Base-by-base conservation (phyloP, 2,888 invertebrate species). In the Himalopsyche anomala region DNA sequence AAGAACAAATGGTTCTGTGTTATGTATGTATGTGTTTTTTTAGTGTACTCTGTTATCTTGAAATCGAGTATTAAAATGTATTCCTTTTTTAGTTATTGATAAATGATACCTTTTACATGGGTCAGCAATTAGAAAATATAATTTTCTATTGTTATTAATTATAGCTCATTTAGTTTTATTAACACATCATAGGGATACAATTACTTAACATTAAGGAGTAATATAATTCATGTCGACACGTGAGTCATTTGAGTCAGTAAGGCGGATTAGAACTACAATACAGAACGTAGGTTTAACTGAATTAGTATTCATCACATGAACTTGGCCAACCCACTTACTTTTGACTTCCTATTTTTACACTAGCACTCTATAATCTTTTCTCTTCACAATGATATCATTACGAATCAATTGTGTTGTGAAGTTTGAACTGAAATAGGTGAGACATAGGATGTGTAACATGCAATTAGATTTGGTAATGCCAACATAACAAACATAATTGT, bases 251-350 rank as follows among this genome's bases (percentile, higher is more conserved):
- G 2, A 45, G 45, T 45, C 9, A 9, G 45, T 9, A 45, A 28
- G 69, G 19, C 69, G 69, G 69, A 36, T 36, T 69, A 19, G 9
- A 62, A 83, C 62, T 69, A 36, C 17, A 15, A 28, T 40, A 38
- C 17, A 51, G 19, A 17, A 84, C 17, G 69, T 79, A 40, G 82
- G 69, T 74, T 56, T 45, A 28, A 80, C 55, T 56, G 82, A 81
- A 74, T 87, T 85, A 81, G 84, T 87, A 87, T 87, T 87, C 87
- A 84, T 85, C 83, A 56, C 84, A 45, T 69, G 85, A 81, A 84
- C 85, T 85, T 79, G 45, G 51, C 83, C 56, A 81, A 84, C 84
- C 85, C 62, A 87, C 84, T 85, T 85, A 36, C 55, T 84, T 87
- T 85, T 81, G 79, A 84, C 82, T 85, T 84, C 85, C 84, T 80